phyloP scores from a whole-genome alignment of 2,113 vertebrate genomes.

The Otolemur garnettii region DNA sequence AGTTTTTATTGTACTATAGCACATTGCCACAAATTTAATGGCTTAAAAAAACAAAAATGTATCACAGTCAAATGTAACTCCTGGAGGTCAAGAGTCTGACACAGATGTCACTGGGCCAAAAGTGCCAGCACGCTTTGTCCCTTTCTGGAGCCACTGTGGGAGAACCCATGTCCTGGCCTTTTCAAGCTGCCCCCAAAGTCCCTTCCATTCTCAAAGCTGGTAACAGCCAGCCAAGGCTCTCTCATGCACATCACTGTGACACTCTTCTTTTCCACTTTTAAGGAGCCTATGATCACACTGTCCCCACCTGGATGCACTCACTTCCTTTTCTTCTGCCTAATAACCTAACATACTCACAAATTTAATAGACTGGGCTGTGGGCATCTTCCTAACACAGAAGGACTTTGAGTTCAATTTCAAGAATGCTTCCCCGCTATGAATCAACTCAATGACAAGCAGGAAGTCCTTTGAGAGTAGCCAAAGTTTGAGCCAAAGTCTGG shows the following conservation, averaged over 20 bases:
- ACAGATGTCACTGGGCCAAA: background rate
- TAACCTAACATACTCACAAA: background rate
- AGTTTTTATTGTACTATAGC: background rate
- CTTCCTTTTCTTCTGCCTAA: background rate
- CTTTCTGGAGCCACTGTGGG: background rate
- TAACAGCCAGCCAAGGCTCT: background rate
- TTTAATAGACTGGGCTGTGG: background rate
- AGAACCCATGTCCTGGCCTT: background rate
- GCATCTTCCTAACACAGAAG: background rate
- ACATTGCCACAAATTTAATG: background rate
- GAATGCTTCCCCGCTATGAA: background rate
- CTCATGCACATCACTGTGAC: background rate
- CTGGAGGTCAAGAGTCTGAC: background rate
- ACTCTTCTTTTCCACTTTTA: background rate
- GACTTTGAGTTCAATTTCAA: background rate
- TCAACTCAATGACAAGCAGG: background rate
- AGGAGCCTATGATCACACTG: background rate
- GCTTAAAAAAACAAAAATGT: background rate
- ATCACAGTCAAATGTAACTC: background rate
- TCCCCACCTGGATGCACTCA: background rate
- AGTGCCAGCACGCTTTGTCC: background rate
- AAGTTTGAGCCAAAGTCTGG: background rate
- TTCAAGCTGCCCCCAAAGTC: background rate
- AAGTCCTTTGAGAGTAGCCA: background rate
- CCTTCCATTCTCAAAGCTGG: background rate